These are phyloP conservation scores for Oxytorus armatus DNA, from an alignment of 2,888 invertebrate species.

Conservation along the genomic window DNA sequence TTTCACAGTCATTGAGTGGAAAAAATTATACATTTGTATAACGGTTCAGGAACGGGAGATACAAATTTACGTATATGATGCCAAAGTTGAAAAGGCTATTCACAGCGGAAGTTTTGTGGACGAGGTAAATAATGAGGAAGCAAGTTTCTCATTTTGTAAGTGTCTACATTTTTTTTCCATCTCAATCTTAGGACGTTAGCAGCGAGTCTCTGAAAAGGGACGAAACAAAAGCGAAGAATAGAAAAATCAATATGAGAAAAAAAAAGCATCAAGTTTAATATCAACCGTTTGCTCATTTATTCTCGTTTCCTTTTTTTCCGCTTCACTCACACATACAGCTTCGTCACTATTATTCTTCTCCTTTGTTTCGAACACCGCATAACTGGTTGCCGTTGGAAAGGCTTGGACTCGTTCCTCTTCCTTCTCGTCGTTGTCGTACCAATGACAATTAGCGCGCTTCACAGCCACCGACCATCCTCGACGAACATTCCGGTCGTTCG, in stretches of 20 bases:
- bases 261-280: slow-evolving; percentile 26
- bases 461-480: slow-evolving; percentile 71
- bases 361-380: slow-evolving; percentile 34
- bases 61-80: no score
- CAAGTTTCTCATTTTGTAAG: no score
- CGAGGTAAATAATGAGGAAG: no score
- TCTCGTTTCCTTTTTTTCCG: slow-evolving; percentile 1
- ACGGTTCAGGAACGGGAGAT: no score
- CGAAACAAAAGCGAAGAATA: not conserved
- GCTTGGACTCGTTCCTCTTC: slow-evolving; percentile 26
- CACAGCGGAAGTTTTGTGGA: no score
- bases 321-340: slow-evolving; percentile 14
- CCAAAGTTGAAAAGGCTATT: no score
- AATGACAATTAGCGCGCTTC: slow-evolving; percentile 77
- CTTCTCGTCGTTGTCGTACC: slow-evolving; percentile 61
- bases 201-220: not conserved
- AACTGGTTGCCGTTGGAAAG: not conserved
- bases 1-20: no score
- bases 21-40: no score
- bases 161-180: no score
- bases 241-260: slow-evolving; percentile 24
- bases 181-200: not conserved
- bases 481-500: slow-evolving; percentile 70
- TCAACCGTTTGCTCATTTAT: slow-evolving; percentile 15
- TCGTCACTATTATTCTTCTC: slow-evolving; percentile 52